Percentiles rank a stretch among this genome's conserved stretches.
Evolutionary conservation across 2,888 invertebrate species (phyloP).

Genomic region (Dorcus hopei): DNA sequence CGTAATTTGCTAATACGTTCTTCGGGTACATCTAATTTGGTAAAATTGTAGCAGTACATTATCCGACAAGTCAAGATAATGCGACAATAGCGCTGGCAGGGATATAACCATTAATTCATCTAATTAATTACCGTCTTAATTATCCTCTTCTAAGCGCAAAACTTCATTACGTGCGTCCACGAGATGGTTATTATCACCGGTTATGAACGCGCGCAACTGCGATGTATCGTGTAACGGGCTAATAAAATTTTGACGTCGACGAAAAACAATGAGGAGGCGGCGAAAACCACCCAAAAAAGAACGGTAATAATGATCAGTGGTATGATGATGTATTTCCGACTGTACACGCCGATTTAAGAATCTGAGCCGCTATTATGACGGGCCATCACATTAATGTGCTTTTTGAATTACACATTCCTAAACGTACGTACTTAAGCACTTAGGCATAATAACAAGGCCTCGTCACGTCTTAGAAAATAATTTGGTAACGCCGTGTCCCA

Average conservation of each 20-base stretch:
- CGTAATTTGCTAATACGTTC: too few species aligned
- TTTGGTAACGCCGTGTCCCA: too few species aligned
- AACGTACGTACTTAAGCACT: constrained; percentile 3
- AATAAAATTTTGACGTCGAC: background rate
- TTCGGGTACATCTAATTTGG: background rate
- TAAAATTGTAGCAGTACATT: background rate
- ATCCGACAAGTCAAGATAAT: constrained; percentile 15
- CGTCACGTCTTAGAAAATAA: too few species aligned
- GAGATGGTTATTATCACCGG: background rate
- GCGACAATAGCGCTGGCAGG: constrained; percentile 23
- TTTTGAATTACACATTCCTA: constrained; percentile 11
- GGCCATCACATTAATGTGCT: background rate
- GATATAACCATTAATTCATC: constrained; percentile 32
- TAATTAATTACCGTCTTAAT: constrained; percentile 34
- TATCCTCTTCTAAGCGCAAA: constrained; percentile 26
- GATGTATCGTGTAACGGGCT: background rate
- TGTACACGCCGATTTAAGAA: too few species aligned
- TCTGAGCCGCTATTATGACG: background rate
- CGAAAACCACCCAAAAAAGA: too few species aligned
- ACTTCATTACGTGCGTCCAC: constrained; percentile 20
- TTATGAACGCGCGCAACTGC: background rate
- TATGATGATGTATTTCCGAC: too few species aligned
- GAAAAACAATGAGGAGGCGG: background rate
- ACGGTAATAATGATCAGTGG: too few species aligned
- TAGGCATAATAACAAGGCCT: too few species aligned